Percentiles rank a stretch among this genome's conserved stretches.
Evolutionary conservation across 2,888 invertebrate species (phyloP).

Genomic region (Netelia inedita): DNA sequence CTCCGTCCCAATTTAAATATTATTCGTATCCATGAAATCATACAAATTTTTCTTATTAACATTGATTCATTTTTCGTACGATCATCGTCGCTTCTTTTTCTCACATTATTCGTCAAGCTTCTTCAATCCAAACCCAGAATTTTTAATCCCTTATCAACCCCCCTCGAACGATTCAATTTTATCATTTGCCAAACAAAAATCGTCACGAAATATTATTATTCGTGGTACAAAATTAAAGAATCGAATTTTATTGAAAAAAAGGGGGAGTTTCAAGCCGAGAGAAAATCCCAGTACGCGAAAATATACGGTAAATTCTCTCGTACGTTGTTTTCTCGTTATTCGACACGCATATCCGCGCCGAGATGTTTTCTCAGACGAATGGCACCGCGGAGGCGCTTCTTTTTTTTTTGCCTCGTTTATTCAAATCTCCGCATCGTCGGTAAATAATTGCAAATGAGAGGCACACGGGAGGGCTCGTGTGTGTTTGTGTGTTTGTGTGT

Average conservation of each 20-base stretch:
- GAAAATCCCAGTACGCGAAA: not conserved
- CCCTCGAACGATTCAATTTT: no score
- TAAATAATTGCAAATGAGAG: constrained; percentile 44
- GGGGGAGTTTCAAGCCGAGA: not conserved
- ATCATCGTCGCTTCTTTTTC: no score
- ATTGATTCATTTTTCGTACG: no score
- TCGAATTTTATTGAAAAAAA: not conserved
- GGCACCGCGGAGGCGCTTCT: not conserved
- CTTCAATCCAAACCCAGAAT: no score
- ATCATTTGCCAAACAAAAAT: no score
- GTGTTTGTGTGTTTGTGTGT: constrained; percentile 11
- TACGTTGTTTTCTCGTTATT: not conserved
- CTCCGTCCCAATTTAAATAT: no score
- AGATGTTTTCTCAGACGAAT: not conserved
- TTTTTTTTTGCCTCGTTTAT: constrained; percentile 35
- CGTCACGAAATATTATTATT: no score
- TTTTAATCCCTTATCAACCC: no score
- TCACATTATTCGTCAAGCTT: no score
- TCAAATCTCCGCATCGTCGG: constrained; percentile 44
- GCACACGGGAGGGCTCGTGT: constrained; percentile 8
- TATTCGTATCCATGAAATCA: no score
- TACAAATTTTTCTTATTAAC: no score
- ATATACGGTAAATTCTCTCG: not conserved
- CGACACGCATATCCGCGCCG: not conserved
- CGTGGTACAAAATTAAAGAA: no score